A percentile compares a stretch with the other conserved stretches of the same genome.
These are phyloP conservation scores for Fabriciana adippe DNA, from an alignment of 2,888 invertebrate genomes.

Conservation along the genomic window DNA sequence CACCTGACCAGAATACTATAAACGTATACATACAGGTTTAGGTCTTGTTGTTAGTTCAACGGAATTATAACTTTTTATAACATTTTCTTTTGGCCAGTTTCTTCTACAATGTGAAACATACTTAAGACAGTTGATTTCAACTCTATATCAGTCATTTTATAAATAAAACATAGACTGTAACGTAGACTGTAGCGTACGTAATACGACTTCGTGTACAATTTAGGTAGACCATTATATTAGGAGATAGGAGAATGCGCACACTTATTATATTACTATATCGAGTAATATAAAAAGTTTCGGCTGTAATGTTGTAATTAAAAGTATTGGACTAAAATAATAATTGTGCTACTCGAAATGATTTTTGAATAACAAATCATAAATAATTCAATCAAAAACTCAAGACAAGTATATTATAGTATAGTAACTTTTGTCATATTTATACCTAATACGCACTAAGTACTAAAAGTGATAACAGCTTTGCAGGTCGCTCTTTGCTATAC, in stretches of 20 bases:
- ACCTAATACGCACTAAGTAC: neutral
- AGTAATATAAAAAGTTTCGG: slow-evolving; percentile 9
- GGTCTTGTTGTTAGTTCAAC: too few relatives aligned
- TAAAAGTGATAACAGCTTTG: neutral
- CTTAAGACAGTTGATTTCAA: neutral
- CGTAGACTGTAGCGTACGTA: neutral
- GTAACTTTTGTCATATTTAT: neutral
- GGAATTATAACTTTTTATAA: too few relatives aligned
- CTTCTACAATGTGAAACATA: neutral
- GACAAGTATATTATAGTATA: too few relatives aligned
- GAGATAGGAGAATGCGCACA: slow-evolving; percentile 14
- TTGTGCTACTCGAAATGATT: too few relatives aligned
- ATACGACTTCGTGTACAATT: too few relatives aligned
- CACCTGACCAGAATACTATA: too few relatives aligned
- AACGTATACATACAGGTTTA: too few relatives aligned
- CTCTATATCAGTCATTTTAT: neutral
- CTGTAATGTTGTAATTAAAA: neutral
- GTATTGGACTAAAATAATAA: too few relatives aligned
- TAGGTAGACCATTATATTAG: slow-evolving; percentile 1
- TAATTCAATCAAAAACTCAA: too few relatives aligned
- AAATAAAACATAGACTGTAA: slow-evolving; percentile 1
- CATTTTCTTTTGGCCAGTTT: too few relatives aligned
- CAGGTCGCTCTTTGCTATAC: slow-evolving; percentile 7
- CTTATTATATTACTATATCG: slow-evolving; percentile 9
- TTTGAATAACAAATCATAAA: too few relatives aligned